These are phyloP conservation scores for Chromoteleia sp. DNA, from an alignment of 2,888 invertebrate genomes.

Conservation along the genomic window DNA sequence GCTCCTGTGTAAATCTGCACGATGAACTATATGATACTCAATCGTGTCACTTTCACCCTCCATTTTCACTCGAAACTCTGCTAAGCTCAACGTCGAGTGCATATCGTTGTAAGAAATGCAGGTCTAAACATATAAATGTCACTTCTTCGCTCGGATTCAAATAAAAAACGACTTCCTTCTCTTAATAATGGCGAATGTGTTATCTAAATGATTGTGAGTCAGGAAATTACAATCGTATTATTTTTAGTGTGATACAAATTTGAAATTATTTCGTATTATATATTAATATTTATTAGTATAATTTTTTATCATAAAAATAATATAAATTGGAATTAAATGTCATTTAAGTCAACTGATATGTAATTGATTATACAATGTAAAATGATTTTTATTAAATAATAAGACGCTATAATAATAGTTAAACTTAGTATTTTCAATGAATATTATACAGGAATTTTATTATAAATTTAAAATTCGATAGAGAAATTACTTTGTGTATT, in stretches of 20 bases:
- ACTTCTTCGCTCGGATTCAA: slow-evolving; percentile 51
- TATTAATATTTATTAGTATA: not conserved
- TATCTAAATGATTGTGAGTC: slow-evolving; percentile 37
- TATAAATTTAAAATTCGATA: not conserved
- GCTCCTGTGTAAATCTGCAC: slow-evolving; percentile 82
- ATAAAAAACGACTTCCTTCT: slow-evolving; percentile 66
- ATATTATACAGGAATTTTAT: slow-evolving; percentile 2
- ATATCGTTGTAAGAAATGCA: slow-evolving; percentile 60
- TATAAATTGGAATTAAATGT: too few relatives aligned
- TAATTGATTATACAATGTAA: too few relatives aligned
- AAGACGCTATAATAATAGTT: too few relatives aligned
- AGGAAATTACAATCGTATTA: slow-evolving; percentile 31
- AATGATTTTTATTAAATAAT: too few relatives aligned
- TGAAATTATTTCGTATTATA: slow-evolving; percentile 6
- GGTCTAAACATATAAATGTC: slow-evolving; percentile 66
- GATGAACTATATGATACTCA: slow-evolving; percentile 80
- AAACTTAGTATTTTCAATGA: too few relatives aligned
- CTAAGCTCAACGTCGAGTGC: slow-evolving; percentile 57
- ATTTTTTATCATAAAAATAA: not conserved
- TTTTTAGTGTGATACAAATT: slow-evolving; percentile 15
- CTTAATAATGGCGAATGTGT: slow-evolving; percentile 50
- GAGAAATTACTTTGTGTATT: not conserved
- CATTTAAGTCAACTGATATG: too few relatives aligned
- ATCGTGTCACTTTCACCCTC: slow-evolving; percentile 53
- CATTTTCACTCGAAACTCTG: slow-evolving; percentile 38